Percentiles rank a stretch among this genome's conserved stretches.
phyloP scores from a whole-genome alignment of 2,797 vertebrate species.

The Spinus olivaceus region DNA sequence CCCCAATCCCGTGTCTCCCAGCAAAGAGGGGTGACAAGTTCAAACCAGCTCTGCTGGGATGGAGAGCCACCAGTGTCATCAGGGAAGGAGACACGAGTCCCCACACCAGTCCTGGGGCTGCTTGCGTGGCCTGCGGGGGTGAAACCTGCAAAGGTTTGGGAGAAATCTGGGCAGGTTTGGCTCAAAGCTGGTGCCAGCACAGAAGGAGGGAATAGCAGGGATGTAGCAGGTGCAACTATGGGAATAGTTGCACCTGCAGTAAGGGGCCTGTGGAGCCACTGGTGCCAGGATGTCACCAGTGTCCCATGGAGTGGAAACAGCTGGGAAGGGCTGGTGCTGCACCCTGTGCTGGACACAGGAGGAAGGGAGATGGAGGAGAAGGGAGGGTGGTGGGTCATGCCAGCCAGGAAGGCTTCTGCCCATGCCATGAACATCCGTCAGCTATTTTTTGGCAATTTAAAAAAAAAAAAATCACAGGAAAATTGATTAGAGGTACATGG shows the following conservation, averaged over 20 bases:
- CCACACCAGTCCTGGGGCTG: rapidly evolving
- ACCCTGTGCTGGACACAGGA: neutral
- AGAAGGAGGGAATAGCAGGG: neutral
- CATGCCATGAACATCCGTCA: neutral
- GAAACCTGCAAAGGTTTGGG: rapidly evolving
- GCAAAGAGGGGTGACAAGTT: neutral
- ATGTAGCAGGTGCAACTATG: rapidly evolving
- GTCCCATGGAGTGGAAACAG: neutral
- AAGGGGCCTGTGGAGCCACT: neutral
- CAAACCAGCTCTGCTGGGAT: neutral
- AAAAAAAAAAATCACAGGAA: neutral
- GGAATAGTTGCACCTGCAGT: neutral
- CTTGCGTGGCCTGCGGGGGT: rapidly evolving
- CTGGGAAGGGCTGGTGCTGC: neutral
- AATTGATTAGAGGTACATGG: neutral
- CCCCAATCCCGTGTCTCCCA: neutral
- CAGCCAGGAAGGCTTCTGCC: neutral
- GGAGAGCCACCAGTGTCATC: rapidly evolving
- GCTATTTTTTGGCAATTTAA: neutral
- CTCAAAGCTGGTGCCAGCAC: neutral
- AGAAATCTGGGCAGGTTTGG: neutral
- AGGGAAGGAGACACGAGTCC: rapidly evolving
- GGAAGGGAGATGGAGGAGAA: neutral
- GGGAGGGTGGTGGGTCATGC: neutral
- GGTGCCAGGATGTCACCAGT: neutral